Percentiles rank a stretch among this genome's conserved stretches.
Conservation (phyloP, 2,797 vertebrate species). For the Phylloscopus collybita region DNA sequence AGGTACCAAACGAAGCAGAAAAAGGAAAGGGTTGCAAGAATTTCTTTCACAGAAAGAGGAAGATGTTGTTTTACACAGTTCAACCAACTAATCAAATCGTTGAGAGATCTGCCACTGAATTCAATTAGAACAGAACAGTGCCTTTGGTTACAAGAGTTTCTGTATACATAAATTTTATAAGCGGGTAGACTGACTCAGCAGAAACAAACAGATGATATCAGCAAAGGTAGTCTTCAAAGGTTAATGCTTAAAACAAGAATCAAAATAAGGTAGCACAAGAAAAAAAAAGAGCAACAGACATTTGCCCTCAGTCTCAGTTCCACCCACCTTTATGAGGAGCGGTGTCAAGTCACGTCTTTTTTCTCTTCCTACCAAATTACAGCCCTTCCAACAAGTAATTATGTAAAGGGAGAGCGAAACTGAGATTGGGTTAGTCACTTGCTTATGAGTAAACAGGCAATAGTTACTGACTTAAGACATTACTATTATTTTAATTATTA, state of each 20-base stretch:
- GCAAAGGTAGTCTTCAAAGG: conserved; percentile 71
- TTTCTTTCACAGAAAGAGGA: neutral
- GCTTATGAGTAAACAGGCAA: conserved; percentile 58
- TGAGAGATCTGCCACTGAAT: conserved; percentile 45
- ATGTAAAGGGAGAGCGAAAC: conserved; percentile 22
- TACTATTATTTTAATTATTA: conserved; percentile 41
- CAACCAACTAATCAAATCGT: conserved; percentile 40
- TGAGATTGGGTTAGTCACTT: conserved; percentile 37
- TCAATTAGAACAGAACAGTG: conserved; percentile 65
- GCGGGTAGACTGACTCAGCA: conserved; percentile 65
- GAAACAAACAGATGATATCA: conserved; percentile 71
- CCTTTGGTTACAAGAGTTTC: conserved; percentile 69
- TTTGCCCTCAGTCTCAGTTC: conserved; percentile 59
- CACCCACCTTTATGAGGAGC: conserved; percentile 44
- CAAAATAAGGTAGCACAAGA: conserved; percentile 59
- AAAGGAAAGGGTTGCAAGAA: conserved; percentile 46
- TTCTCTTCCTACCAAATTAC: conserved; percentile 54
- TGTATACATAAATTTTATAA: conserved; percentile 56
- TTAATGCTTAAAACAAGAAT: conserved; percentile 55
- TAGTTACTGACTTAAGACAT: conserved; percentile 4
- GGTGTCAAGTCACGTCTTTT: conserved; percentile 54
- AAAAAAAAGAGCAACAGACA: conserved; percentile 44
- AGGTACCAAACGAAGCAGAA: conserved; percentile 50
- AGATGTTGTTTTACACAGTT: conserved; percentile 25
- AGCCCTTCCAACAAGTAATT: conserved; percentile 54